These are phyloP conservation scores for Chloroceryle aenea DNA, from an alignment of 2,113 vertebrate genomes.

Conservation along the genomic window DNA sequence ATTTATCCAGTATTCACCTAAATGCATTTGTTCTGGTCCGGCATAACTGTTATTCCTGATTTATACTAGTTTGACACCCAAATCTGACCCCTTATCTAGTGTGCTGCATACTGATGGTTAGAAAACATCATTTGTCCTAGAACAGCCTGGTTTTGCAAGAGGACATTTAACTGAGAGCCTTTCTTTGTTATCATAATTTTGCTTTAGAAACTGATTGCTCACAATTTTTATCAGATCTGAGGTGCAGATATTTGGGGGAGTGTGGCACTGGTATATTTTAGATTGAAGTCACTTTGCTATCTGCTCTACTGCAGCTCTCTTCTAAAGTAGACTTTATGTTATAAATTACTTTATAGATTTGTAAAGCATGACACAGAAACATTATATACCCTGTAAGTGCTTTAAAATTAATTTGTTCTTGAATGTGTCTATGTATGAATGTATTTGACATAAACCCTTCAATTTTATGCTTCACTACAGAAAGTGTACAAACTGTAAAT, in stretches of 20 bases:
- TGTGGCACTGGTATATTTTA: constrained; percentile 40
- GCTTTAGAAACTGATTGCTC: constrained; percentile 42
- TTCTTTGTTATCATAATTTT: constrained; percentile 2
- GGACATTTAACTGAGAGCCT: neutral
- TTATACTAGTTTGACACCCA: neutral
- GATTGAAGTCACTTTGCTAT: constrained; percentile 31
- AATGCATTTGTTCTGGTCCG: neutral
- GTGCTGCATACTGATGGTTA: neutral
- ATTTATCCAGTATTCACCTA: neutral
- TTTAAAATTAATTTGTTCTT: constrained; percentile 78
- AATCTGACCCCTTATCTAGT: neutral
- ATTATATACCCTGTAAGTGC: constrained; percentile 65
- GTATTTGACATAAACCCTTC: constrained; percentile 70
- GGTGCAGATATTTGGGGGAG: constrained; percentile 9
- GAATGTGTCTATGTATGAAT: constrained; percentile 63
- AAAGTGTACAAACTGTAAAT: constrained; percentile 69
- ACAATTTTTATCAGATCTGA: constrained; percentile 35
- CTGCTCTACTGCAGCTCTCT: constrained; percentile 29
- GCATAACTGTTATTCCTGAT: neutral
- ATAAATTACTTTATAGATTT: constrained; percentile 68
- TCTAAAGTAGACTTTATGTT: constrained; percentile 53
- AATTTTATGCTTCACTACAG: constrained; percentile 70
- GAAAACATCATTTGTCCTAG: neutral
- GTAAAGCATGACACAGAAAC: constrained; percentile 67
- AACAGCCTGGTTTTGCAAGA: constrained; percentile 2